Percentiles rank a stretch among this genome's conserved stretches.
Conservation (phyloP, 2,797 vertebrate genomes). For the Anguilla megastoma region DNA sequence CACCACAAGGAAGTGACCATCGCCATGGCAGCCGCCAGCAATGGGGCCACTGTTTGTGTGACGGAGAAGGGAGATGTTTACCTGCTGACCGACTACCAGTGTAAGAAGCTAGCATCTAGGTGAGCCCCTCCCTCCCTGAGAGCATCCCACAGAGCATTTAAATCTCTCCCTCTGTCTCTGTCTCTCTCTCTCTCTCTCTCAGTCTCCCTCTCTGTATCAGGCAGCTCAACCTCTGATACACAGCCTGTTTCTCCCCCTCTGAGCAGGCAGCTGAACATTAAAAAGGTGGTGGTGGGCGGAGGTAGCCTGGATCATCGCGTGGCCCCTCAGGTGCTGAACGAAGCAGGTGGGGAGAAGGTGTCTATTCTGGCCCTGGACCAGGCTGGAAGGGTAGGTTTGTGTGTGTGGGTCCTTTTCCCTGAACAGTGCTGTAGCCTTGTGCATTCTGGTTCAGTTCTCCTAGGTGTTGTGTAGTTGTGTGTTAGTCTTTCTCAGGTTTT, state of each 20-base stretch:
- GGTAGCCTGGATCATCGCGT: slow-evolving; percentile 88
- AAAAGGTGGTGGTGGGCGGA: slow-evolving; percentile 89
- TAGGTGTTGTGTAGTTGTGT: background rate
- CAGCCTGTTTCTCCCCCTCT: background rate
- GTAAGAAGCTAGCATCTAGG: slow-evolving; percentile 97
- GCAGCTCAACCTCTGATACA: background rate
- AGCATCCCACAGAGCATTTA: background rate
- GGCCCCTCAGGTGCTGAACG: slow-evolving; percentile 84
- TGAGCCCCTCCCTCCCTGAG: slow-evolving; percentile 58
- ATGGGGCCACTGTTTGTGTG: slow-evolving; percentile 91
- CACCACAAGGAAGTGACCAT: slow-evolving; percentile 86
- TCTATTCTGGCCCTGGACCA: slow-evolving; percentile 86
- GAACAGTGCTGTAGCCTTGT: background rate
- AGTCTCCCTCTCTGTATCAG: background rate
- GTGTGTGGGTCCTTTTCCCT: background rate
- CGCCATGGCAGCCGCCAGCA: slow-evolving; percentile 86
- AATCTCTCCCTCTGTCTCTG: background rate
- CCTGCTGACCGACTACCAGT: slow-evolving; percentile 91
- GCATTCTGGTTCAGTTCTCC: background rate
- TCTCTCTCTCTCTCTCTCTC: background rate
- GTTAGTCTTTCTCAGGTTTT: background rate
- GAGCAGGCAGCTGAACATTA: slow-evolving; percentile 89
- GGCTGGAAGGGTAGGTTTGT: slow-evolving; percentile 85
- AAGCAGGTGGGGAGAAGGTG: slow-evolving; percentile 85
- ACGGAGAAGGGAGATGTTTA: slow-evolving; percentile 92